A percentile compares a stretch with the other conserved stretches of the same genome.
Conservation (phyloP, 2,113 vertebrate genomes). For the Paraplagusia blochii region DNA sequence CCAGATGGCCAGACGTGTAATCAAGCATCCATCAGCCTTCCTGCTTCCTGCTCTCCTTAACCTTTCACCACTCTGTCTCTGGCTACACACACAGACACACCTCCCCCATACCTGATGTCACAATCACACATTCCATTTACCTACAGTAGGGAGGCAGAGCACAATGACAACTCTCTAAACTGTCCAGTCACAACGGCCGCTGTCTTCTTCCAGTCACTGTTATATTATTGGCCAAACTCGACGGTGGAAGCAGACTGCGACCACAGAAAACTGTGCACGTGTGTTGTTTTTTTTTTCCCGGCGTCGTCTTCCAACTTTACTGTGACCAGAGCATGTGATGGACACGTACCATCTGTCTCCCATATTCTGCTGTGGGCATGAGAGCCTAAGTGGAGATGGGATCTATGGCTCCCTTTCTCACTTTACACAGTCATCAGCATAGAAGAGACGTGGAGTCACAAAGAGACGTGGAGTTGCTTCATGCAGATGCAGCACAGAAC, state of each 20-base stretch:
- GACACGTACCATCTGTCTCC: slow-evolving; percentile 64
- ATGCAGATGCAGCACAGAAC: slow-evolving; percentile 15
- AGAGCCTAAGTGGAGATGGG: slow-evolving; percentile 54
- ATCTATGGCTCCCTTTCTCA: slow-evolving; percentile 49
- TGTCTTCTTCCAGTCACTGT: slow-evolving; percentile 18
- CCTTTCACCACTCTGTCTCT: slow-evolving; percentile 50
- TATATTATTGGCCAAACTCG: slow-evolving; percentile 26
- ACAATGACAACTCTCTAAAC: slow-evolving; percentile 32
- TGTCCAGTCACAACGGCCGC: slow-evolving; percentile 20
- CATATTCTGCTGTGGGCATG: slow-evolving; percentile 32
- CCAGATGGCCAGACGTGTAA: slow-evolving; percentile 74
- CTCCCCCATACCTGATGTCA: slow-evolving; percentile 56
- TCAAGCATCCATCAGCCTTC: slow-evolving; percentile 64
- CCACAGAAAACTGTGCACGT: slow-evolving; percentile 47
- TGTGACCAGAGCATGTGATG: slow-evolving; percentile 63
- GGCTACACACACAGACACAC: slow-evolving; percentile 50
- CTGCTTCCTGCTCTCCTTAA: slow-evolving; percentile 58
- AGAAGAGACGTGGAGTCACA: slow-evolving; percentile 44
- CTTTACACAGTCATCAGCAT: slow-evolving; percentile 40
- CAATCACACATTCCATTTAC: slow-evolving; percentile 55
- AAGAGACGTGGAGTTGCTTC: slow-evolving; percentile 46
- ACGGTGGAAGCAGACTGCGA: slow-evolving; percentile 35
- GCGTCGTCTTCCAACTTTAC: slow-evolving; percentile 41
- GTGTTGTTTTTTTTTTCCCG: slow-evolving; percentile 43
- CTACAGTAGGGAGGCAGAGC: slow-evolving; percentile 40